A percentile compares a stretch with the other conserved stretches of the same genome.
Conservation (phyloP, 2,113 vertebrate genomes). For the Hydropotes inermis region DNA sequence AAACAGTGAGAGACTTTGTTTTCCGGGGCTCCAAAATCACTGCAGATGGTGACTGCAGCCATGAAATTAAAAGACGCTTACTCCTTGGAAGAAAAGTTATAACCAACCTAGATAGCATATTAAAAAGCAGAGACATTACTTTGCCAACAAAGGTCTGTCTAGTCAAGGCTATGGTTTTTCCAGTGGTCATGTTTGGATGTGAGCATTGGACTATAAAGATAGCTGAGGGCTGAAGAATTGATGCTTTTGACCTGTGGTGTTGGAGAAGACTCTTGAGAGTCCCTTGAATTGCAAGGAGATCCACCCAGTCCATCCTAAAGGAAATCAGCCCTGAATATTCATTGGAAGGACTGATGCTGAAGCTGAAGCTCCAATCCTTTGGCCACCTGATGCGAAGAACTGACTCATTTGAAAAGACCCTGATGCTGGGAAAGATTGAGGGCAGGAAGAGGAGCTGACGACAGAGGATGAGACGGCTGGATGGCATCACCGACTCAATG, state of each 20-base stretch:
- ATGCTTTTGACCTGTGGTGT: neutral
- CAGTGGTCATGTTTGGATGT: neutral
- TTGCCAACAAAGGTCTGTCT: neutral
- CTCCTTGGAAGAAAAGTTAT: neutral
- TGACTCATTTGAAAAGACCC: neutral
- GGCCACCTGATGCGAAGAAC: neutral
- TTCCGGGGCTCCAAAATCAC: neutral
- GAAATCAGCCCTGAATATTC: neutral
- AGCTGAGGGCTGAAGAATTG: neutral
- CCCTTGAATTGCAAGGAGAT: neutral
- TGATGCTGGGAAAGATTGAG: neutral
- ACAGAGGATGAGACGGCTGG: neutral
- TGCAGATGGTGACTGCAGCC: neutral
- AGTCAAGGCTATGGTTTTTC: neutral
- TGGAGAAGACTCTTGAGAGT: neutral
- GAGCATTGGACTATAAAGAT: neutral
- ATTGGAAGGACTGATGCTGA: neutral
- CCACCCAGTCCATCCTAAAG: neutral
- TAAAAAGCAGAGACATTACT: neutral
- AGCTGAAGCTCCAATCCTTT: neutral
- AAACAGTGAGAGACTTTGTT: neutral
- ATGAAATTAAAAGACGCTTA: neutral
- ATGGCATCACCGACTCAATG: neutral
- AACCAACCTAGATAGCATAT: neutral
- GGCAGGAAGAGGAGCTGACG: neutral